phyloP scores from a whole-genome alignment of 2,797 vertebrate genomes.

The Chaenodraco wilsoni region DNA sequence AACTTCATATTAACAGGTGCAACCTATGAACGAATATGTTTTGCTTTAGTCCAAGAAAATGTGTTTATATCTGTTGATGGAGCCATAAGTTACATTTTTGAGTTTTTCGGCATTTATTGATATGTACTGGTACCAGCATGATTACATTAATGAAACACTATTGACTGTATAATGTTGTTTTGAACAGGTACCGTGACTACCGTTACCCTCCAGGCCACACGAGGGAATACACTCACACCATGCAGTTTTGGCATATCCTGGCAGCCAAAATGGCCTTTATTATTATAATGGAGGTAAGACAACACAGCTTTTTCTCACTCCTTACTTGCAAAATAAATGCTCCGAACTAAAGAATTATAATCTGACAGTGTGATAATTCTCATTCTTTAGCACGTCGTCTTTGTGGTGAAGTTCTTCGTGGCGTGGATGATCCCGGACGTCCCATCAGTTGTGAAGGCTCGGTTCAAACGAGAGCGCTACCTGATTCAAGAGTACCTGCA shows the following conservation, averaged over 20 bases:
- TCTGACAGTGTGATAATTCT: neutral
- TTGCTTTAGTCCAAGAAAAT: neutral
- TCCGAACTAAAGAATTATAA: neutral
- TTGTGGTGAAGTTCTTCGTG: constrained; percentile 94
- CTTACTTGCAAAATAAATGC: neutral
- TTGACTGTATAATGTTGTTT: constrained; percentile 8
- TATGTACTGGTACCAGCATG: neutral
- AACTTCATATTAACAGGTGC: neutral
- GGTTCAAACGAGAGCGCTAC: constrained; percentile 92
- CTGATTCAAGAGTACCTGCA: constrained; percentile 93
- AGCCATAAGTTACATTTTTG: neutral
- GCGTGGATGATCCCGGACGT: constrained; percentile 97
- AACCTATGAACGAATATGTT: neutral
- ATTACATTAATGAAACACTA: neutral
- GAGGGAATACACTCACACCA: constrained; percentile 77
- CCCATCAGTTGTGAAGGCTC: constrained; percentile 89
- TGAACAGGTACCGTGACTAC: constrained; percentile 84
- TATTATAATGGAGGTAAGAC: constrained; percentile 85
- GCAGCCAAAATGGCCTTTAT: constrained; percentile 88
- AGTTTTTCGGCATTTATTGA: neutral
- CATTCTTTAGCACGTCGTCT: constrained; percentile 89
- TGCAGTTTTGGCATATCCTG: constrained; percentile 88
- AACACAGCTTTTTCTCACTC: neutral
- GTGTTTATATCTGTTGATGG: neutral
- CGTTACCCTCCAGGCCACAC: constrained; percentile 83